Base-by-base conservation (phyloP, 2,888 invertebrate genomes). In the Himalopsyche tibetana region DNA sequence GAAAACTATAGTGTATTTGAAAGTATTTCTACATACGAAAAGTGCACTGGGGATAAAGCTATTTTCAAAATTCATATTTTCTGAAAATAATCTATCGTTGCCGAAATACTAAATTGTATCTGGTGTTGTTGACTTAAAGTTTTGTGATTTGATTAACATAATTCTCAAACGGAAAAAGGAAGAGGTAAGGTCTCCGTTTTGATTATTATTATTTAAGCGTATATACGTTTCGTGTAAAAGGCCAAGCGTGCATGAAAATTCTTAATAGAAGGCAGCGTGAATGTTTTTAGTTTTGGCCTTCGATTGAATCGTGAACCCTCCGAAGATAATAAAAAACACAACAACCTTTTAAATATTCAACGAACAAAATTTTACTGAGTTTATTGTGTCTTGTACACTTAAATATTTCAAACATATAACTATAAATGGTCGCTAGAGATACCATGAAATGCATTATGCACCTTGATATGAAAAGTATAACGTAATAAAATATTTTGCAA, bases 1-100 rank as follows among this genome's bases (percentile, higher is more conserved):
- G 55, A 82, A 82, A 82, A 19, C 63, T 63, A 28, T 28, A 63
- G 63, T 63, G 63, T 63, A 63, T 63, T 63, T 63, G 63, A 63
- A 63, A 63, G 63, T 19, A 63, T 19, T 63, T 63, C 63, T 63
- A 63, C 63, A 19, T 19, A 63, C 9, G 63, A 9, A 63, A 63
- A 63, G 63, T 63, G 63, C 63, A 63, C 8, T 11, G 63, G 63
- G 63, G 11, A 28, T 63, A 63, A 19, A 2, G 28, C 19, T 63
- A 63, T 63, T 19, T 63, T 63, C 63, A 63, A 19, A 8, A 63
- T 5, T 19, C 19, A 63, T 63, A 63, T 19, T 63, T 51, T 15
- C 51, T 63, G 63, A 63, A 63, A 63, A 28, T 63, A 63, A 19
- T 63, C 28, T 63, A 19, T 19, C 28, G n/a, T 63, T n/a, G 19